A percentile compares a stretch with the other conserved stretches of the same genome.
These are phyloP conservation scores for Melieria omissa DNA, from an alignment of 2,888 invertebrate genomes.

Conservation along the genomic window DNA sequence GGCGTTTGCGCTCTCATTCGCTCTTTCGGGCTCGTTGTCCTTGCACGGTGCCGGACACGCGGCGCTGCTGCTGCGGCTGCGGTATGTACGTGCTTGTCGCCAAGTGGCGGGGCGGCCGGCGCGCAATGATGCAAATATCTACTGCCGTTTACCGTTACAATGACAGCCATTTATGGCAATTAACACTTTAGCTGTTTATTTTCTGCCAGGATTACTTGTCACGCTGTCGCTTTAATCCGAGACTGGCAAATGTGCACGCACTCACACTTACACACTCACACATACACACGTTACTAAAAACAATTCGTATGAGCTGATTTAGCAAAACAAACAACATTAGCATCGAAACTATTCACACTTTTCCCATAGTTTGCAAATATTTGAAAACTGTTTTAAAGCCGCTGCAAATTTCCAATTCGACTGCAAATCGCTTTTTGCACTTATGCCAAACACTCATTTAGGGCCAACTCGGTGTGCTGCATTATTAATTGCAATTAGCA, in stretches of 20 bases:
- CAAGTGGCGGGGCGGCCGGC: constrained; percentile 14
- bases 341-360: background rate
- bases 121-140: constrained; percentile 63
- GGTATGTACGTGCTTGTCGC: no score
- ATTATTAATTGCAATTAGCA: constrained; percentile 67
- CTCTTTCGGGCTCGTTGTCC: constrained; percentile 10
- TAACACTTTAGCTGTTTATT: constrained; percentile 68
- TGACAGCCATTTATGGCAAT: constrained; percentile 68
- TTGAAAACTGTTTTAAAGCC: background rate
- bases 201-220: constrained; percentile 41
- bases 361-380: background rate
- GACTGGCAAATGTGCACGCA: background rate
- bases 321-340: background rate
- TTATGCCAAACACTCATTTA: background rate
- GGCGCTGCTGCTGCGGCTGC: background rate
- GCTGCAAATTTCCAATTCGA: background rate
- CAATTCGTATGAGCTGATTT: background rate
- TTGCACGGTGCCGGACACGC: background rate
- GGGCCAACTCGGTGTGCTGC: constrained; percentile 60
- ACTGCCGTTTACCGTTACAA: constrained; percentile 67
- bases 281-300: background rate
- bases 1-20: constrained; percentile 24
- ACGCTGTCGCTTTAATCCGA: background rate
- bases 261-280: background rate
- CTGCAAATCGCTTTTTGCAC: background rate